Evolutionary conservation across 2,797 vertebrate genomes (phyloP).

Genomic region (Allobates femoralis): DNA sequence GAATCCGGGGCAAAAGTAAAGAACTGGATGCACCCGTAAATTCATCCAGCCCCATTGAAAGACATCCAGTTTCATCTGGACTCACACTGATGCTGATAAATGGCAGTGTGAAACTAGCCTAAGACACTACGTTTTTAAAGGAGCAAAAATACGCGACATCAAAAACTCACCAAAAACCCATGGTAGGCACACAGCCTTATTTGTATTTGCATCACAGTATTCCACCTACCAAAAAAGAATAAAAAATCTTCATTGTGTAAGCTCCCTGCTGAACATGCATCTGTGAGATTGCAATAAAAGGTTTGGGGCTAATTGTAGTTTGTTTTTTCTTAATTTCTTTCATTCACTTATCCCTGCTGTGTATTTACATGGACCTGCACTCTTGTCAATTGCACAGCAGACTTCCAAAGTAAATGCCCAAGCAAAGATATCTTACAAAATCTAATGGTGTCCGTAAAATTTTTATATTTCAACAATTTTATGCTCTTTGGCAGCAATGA

Average conservation of each 20-base stretch:
- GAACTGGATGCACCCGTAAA: no score
- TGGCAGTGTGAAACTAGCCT: no score
- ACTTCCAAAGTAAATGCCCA: neutral
- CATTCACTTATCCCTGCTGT: neutral
- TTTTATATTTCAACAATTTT: neutral
- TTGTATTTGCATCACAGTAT: slow-evolving; percentile 1
- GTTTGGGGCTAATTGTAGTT: slow-evolving; percentile 17
- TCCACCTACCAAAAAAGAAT: neutral
- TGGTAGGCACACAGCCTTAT: neutral
- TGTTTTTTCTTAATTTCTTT: neutral
- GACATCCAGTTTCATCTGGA: no score
- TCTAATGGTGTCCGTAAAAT: neutral
- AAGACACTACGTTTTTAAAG: no score
- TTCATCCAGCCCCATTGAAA: no score
- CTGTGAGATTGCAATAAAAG: neutral
- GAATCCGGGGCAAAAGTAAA: no score
- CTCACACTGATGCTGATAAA: no score
- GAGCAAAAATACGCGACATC: no score
- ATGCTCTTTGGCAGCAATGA: no score
- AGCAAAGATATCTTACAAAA: neutral
- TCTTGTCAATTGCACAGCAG: slow-evolving; percentile 20
- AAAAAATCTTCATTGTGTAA: neutral
- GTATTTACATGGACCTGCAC: neutral
- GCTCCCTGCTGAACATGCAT: neutral
- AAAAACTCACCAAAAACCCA: no score